phyloP scores from a whole-genome alignment of 2,888 invertebrate genomes.

The Tethea ocularis region DNA sequence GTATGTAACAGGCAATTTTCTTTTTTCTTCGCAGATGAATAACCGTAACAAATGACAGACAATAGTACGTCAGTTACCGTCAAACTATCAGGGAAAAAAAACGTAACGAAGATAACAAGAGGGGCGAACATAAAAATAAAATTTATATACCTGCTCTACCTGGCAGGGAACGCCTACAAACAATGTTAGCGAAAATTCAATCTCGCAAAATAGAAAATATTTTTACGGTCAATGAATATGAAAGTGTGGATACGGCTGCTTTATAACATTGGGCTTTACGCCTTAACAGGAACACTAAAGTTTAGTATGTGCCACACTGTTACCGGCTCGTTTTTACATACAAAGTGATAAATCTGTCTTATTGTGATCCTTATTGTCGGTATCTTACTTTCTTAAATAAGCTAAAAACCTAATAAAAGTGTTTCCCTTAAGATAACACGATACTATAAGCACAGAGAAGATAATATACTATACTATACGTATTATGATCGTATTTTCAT shows the following conservation, averaged over 20 bases:
- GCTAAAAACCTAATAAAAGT: no score
- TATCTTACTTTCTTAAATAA: no score
- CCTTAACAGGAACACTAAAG: slow-evolving; percentile 25
- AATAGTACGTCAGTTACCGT: slow-evolving; percentile 31
- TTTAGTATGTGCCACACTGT: slow-evolving; percentile 32
- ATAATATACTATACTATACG: no score
- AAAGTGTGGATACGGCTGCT: slow-evolving; percentile 65
- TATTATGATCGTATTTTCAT: no score
- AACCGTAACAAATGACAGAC: slow-evolving; percentile 21
- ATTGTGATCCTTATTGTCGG: neutral
- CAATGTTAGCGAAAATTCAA: slow-evolving; percentile 78
- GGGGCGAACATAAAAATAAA: slow-evolving; percentile 58
- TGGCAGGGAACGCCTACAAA: slow-evolving; percentile 66
- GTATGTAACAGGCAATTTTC: neutral
- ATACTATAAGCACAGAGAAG: no score
- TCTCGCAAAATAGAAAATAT: slow-evolving; percentile 79
- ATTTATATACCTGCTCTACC: slow-evolving; percentile 56
- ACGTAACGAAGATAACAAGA: slow-evolving; percentile 42
- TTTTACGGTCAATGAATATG: slow-evolving; percentile 80
- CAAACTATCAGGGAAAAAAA: slow-evolving; percentile 35
- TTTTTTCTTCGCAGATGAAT: neutral
- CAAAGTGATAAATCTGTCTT: neutral
- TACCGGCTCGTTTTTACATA: neutral
- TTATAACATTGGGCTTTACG: slow-evolving; percentile 51
- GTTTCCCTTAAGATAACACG: no score